Evolutionary conservation across 2,888 invertebrate species (phyloP).

Genomic region (Pterobdella sp.): DNA sequence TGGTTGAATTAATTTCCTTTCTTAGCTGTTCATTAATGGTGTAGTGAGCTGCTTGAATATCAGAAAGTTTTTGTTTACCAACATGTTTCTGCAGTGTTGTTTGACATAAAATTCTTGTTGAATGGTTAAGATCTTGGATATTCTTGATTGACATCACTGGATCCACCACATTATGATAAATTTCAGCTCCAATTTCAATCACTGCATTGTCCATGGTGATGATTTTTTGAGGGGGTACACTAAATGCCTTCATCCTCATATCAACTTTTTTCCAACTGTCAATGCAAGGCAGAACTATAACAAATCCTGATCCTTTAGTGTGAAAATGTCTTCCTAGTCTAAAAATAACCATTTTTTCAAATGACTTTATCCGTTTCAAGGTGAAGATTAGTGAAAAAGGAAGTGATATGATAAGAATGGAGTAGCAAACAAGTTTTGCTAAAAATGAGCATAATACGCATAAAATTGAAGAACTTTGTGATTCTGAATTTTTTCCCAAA

Average conservation of each 20-base stretch:
- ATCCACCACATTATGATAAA: conserved; percentile 50
- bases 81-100: conserved; percentile 49
- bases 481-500: neutral
- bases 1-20: conserved; percentile 47
- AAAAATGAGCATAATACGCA: conserved; percentile 23
- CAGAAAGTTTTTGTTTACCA: conserved; percentile 44
- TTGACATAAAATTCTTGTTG: conserved; percentile 49
- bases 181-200: conserved; percentile 52
- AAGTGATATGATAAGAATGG: conserved; percentile 42
- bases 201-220: conserved; percentile 51
- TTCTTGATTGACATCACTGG: conserved; percentile 49
- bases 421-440: conserved; percentile 35
- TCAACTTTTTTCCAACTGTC: conserved; percentile 49
- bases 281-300: conserved; percentile 51
- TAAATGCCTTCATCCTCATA: conserved; percentile 51
- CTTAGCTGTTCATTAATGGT: conserved; percentile 37
- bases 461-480: conserved; percentile 8
- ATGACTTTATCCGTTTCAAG: conserved; percentile 44
- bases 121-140: conserved; percentile 50
- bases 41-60: conserved; percentile 39
- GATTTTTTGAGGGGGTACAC: conserved; percentile 53
- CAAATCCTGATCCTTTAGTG: conserved; percentile 47
- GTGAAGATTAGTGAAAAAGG: conserved; percentile 44
- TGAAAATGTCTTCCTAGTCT: conserved; percentile 44
- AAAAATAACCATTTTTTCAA: conserved; percentile 45